phyloP scores from a whole-genome alignment of 1,140 invertebrate genomes.

The Oreohelix idahoensis region DNA sequence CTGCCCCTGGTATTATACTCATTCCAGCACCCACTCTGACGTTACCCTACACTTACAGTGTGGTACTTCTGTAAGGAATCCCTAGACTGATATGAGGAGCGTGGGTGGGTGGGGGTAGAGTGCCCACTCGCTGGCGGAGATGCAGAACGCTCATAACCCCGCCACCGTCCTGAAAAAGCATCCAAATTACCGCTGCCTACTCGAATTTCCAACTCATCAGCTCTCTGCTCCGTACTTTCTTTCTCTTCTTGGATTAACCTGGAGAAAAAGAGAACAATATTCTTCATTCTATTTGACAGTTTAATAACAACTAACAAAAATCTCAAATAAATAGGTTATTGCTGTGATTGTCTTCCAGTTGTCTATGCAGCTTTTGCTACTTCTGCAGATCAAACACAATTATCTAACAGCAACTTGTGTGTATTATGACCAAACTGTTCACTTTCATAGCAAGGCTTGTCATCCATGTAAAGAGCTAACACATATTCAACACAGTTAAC shows the following conservation, averaged over 20 bases:
- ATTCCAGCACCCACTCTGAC: no score
- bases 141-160: constrained; percentile 70
- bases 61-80: constrained; percentile 86
- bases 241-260: constrained; percentile 98
- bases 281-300: neutral
- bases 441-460: no score
- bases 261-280: constrained; percentile 28
- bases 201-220: constrained; percentile 96
- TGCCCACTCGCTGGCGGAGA: constrained; percentile 85
- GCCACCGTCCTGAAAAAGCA: constrained; percentile 65
- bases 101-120: constrained; percentile 79
- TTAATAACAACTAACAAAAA: neutral
- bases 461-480: no score
- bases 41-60: constrained; percentile 78
- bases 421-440: no score
- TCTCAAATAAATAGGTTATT: neutral
- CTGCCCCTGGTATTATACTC: no score
- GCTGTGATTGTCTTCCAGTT: no score
- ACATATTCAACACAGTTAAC: no score
- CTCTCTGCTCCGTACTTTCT: constrained; percentile 92
- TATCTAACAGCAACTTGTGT: no score
- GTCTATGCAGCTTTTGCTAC: no score
- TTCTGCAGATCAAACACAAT: no score
- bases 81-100: constrained; percentile 75
- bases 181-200: constrained; percentile 83